Percentiles rank a stretch among this genome's conserved stretches.
Conservation (phyloP, 1,140 invertebrate genomes). For the Euwallacea similis region DNA sequence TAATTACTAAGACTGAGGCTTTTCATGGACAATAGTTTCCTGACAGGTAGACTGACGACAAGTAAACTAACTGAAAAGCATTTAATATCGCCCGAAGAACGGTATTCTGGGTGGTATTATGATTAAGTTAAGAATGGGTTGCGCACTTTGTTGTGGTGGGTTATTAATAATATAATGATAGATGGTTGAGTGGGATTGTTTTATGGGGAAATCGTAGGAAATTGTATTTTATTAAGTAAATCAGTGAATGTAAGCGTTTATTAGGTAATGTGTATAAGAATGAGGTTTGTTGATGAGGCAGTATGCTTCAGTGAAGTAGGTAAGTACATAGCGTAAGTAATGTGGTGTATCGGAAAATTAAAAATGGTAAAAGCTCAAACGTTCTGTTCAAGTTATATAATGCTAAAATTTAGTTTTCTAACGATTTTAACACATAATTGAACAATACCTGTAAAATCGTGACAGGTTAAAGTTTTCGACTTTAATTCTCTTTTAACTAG, state of each 20-base stretch:
- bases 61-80: background rate
- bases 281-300: no score
- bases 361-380: no score
- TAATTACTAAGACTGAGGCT: conserved; percentile 9
- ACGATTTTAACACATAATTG: no score
- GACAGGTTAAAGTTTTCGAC: no score
- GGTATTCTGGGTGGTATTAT: conserved; percentile 2
- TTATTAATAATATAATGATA: background rate
- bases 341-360: no score
- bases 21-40: conserved; percentile 12
- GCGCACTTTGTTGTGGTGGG: background rate
- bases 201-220: background rate
- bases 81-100: background rate
- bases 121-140: background rate
- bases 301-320: no score
- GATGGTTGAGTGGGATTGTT: background rate
- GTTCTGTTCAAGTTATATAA: no score
- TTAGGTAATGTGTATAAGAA: no score
- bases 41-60: conserved; percentile 1
- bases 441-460: no score
- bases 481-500: no score
- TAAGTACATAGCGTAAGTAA: no score
- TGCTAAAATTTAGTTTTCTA: no score
- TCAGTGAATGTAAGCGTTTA: background rate
- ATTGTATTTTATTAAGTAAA: background rate